These are phyloP conservation scores for Tachina grossa DNA, from an alignment of 2,888 invertebrate genomes.

Conservation along the genomic window DNA sequence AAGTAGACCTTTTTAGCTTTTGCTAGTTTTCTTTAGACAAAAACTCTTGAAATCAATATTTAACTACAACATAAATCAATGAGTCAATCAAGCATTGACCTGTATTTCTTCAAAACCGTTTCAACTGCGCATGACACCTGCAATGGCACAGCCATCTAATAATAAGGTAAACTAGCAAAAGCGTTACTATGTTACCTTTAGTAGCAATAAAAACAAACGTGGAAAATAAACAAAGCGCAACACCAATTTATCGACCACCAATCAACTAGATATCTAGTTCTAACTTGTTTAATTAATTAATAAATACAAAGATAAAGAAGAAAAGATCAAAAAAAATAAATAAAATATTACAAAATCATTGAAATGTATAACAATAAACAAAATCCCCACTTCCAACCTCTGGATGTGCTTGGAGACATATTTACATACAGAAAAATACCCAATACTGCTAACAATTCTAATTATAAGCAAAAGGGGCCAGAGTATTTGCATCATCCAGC, in stretches of 20 bases:
- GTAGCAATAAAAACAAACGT: conserved; percentile 65
- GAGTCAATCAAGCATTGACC: conserved; percentile 69
- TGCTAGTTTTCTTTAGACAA: conserved; percentile 52
- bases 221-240: conserved; percentile 54
- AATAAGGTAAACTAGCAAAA: conserved; percentile 53
- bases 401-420: conserved; percentile 8
- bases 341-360: conserved; percentile 13
- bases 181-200: conserved; percentile 68
- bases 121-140: conserved; percentile 66
- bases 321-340: background rate
- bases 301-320: conserved; percentile 6
- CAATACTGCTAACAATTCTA: conserved; percentile 14
- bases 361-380: conserved; percentile 58
- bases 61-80: conserved; percentile 44
- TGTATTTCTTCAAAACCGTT: conserved; percentile 50
- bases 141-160: conserved; percentile 23
- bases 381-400: background rate
- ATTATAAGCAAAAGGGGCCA: conserved; percentile 42
- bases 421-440: conserved; percentile 9
- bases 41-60: conserved; percentile 58
- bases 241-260: conserved; percentile 16
- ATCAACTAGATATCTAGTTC: conserved; percentile 2
- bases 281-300: conserved; percentile 40
- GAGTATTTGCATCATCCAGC: conserved; percentile 59
- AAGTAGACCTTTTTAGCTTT: conserved; percentile 57